phyloP scores from a whole-genome alignment of 2,797 vertebrate genomes.

The Enteromius viviparus region DNA sequence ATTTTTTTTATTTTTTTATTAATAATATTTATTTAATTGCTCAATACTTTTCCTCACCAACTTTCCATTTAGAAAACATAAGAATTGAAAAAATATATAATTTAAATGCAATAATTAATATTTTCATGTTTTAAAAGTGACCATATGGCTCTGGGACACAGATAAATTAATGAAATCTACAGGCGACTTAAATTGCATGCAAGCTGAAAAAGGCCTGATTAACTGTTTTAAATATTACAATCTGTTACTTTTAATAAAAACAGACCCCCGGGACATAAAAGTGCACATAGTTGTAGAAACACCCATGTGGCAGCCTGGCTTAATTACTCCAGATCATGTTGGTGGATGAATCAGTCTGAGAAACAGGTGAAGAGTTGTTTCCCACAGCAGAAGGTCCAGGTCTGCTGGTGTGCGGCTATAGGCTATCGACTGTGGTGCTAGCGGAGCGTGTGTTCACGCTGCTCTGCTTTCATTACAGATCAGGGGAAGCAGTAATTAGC shows the following conservation, averaged over 20 bases:
- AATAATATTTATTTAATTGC: background rate
- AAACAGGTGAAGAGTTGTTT: conserved; percentile 72
- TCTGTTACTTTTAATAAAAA: background rate
- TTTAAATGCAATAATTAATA: background rate
- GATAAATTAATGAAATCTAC: background rate
- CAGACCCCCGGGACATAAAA: background rate
- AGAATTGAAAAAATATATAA: background rate
- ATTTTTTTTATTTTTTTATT: background rate
- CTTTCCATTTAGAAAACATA: background rate
- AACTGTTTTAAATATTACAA: background rate
- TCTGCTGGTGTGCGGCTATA: conserved; percentile 35
- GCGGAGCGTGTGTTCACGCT: conserved; percentile 65
- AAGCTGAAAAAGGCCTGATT: background rate
- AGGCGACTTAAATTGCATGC: background rate
- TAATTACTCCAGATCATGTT: conserved; percentile 75
- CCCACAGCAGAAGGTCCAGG: conserved; percentile 70
- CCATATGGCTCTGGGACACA: background rate
- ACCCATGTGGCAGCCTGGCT: conserved; percentile 63
- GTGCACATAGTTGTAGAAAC: conserved; percentile 39
- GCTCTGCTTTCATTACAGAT: conserved; percentile 75
- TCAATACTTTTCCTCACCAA: background rate
- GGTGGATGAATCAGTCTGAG: conserved; percentile 67
- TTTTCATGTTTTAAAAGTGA: background rate
- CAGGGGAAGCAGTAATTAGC: conserved; percentile 77
- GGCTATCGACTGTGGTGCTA: conserved; percentile 63